Evolutionary conservation across 2,888 invertebrate species (phyloP).

Genomic region (Melanotus villosus): DNA sequence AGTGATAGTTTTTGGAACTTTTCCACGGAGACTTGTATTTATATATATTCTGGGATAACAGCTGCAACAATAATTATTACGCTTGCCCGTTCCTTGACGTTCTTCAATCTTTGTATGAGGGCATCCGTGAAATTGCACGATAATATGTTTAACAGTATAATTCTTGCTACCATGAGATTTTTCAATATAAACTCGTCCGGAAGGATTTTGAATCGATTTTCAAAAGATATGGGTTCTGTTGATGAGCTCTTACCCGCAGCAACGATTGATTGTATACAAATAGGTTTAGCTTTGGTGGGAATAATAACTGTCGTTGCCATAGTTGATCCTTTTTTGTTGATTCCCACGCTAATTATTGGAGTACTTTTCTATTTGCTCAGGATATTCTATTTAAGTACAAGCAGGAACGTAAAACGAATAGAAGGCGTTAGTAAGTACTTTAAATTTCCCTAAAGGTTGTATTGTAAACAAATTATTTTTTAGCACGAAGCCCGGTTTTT

Average conservation of each 20-base stretch:
- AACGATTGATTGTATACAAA: conserved; percentile 76
- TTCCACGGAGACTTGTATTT: conserved; percentile 61
- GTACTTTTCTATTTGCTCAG: conserved; percentile 84
- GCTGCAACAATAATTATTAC: conserved; percentile 69
- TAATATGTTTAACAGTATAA: conserved; percentile 86
- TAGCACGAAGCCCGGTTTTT: conserved; percentile 96
- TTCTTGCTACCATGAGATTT: conserved; percentile 86
- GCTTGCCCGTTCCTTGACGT: conserved; percentile 73
- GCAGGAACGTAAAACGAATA: conserved; percentile 85
- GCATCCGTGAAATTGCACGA: conserved; percentile 87
- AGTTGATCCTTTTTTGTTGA: conserved; percentile 81
- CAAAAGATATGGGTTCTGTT: conserved; percentile 87
- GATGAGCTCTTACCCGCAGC: conserved; percentile 77
- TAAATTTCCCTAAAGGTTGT: background rate
- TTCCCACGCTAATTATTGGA: conserved; percentile 80
- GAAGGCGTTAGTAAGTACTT: conserved; percentile 83
- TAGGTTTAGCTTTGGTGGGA: conserved; percentile 85
- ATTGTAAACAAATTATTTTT: conserved; percentile 69
- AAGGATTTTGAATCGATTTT: conserved; percentile 88
- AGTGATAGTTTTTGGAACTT: conserved; percentile 63
- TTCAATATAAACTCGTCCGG: conserved; percentile 91
- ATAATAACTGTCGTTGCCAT: conserved; percentile 84
- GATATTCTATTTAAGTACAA: conserved; percentile 83
- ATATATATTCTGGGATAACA: conserved; percentile 69
- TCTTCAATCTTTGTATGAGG: conserved; percentile 79